phyloP scores from a whole-genome alignment of 2,888 invertebrate species.

The Kryphioiulus occultus region DNA sequence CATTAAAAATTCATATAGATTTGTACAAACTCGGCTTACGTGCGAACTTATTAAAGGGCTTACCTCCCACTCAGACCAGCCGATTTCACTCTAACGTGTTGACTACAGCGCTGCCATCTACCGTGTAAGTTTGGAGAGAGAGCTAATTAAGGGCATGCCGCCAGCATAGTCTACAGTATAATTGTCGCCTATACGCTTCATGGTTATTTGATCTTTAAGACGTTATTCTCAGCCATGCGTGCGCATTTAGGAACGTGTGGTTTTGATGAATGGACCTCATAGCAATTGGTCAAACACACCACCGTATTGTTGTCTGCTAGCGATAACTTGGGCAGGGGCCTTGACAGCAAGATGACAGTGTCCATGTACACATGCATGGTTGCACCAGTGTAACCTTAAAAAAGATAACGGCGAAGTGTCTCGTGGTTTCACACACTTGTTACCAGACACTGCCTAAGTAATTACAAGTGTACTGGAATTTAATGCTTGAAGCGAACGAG shows the following conservation, averaged over 20 bases:
- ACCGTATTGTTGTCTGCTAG: neutral
- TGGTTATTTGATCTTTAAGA: slow-evolving; percentile 5
- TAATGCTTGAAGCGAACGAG: no score
- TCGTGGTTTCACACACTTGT: neutral
- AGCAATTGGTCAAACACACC: neutral
- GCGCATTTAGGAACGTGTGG: neutral
- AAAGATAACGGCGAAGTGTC: neutral
- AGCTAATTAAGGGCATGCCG: neutral
- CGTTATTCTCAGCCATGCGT: neutral
- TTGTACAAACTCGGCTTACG: neutral
- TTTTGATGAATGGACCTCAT: neutral
- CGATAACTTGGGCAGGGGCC: neutral
- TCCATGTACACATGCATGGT: no score
- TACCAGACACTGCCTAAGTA: neutral
- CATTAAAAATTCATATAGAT: neutral
- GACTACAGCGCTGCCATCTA: no score
- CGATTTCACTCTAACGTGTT: no score
- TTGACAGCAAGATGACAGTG: no score
- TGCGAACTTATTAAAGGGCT: no score
- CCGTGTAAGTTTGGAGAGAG: neutral
- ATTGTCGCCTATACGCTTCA: neutral
- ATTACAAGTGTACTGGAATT: no score
- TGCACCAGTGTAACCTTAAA: no score
- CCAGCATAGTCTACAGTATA: neutral
- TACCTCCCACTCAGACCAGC: no score